Conservation (phyloP, 2,113 vertebrate species). For the Microcebus tavaratra region DNA sequence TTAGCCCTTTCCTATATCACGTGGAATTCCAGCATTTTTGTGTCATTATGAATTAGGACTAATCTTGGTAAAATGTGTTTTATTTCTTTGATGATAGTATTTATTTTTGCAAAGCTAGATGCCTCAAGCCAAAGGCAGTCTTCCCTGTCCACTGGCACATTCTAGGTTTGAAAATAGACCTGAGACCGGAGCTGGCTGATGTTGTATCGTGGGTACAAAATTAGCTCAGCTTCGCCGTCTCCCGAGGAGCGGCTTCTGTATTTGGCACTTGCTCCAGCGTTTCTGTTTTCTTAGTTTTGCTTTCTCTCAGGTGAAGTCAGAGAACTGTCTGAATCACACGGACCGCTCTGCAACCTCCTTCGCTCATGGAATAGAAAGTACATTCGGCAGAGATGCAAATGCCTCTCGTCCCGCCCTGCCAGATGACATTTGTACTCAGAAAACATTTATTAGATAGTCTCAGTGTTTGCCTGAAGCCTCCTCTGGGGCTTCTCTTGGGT, state of each 20-base stretch:
- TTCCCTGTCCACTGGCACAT: background rate
- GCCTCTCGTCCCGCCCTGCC: background rate
- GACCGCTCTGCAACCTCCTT: background rate
- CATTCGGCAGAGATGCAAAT: background rate
- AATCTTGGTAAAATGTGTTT: background rate
- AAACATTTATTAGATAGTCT: background rate
- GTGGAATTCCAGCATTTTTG: background rate
- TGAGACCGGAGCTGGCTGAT: background rate
- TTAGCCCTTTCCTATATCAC: background rate
- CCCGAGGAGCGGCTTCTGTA: background rate
- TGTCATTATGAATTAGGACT: background rate
- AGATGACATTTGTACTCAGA: background rate
- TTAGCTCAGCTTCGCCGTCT: background rate
- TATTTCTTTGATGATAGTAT: background rate
- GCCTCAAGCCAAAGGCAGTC: background rate
- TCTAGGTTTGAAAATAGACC: background rate
- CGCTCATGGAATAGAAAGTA: background rate
- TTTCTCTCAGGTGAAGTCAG: background rate
- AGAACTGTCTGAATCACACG: background rate
- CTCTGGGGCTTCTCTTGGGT: background rate
- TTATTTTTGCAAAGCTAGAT: conserved; percentile 14
- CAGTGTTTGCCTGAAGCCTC: background rate
- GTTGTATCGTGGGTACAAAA: background rate
- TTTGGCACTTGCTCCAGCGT: background rate
- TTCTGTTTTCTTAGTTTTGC: background rate